Evolutionary conservation across 92 coral and sea anemone genomes (phyloP), one percentile per base, ranked within the genome.

Genomic region (Porites divaricata): DNA sequence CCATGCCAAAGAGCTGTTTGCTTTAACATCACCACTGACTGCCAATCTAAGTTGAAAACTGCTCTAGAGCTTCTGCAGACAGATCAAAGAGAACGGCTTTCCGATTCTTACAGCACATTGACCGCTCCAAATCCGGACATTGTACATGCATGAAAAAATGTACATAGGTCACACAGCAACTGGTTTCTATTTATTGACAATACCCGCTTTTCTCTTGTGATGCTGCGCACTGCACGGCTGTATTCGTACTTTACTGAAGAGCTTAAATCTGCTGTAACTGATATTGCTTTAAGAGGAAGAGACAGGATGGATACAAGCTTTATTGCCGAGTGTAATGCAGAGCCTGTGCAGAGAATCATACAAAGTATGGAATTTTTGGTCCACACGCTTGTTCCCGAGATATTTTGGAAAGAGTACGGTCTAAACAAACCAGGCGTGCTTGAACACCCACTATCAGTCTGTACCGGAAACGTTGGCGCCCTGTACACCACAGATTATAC

Each of bases 381-480:
- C 64, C 89, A 79, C 57, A 83, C 70, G 4, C 2, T 76, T 24
- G 88, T 86, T 1, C 85, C 89, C 0, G 80, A 79, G 79, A 86
- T 86, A 85, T 78, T 70, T 24, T 86, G 89, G 89, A 79, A 86
- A 63, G 89, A 86, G 4, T 86, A 86, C 63, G 80, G 85, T 17
- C 15, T 79, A 10, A 86, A 70, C 75, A 85, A 68, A 68, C 83
- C 28, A 2, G 88, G 83, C 3, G 83, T 85, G 16, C 11, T 41
- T 2, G 45, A 19, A 2, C 88, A 85, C 51, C 88, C 88, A 16
- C 66, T 76, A 53, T 76, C 71, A 54, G 83, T 76, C 23, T 85
- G 78, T 73, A 19, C 23, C 25, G 77, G 88, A 51, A 73, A 50
- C 12, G 78, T 70, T 86, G 89, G 88, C n/a, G 69, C 78, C 21